Conservation (phyloP, 1,140 invertebrate genomes). For the Megalonaias nervosa region DNA sequence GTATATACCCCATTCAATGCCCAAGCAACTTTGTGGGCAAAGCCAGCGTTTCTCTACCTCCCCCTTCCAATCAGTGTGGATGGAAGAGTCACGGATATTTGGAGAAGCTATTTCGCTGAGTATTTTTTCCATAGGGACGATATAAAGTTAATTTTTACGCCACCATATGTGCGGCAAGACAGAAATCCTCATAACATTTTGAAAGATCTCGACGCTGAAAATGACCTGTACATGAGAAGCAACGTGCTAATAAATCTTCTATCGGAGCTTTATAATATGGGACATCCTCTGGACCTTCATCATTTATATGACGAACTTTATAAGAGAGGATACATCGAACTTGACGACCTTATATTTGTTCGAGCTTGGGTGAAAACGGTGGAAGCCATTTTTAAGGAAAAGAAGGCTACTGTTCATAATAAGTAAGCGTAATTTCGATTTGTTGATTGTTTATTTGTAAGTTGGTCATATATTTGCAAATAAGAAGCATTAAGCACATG, state of each 20-base stretch:
- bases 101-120: constrained; percentile 34
- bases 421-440: no score
- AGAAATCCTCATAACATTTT: constrained; percentile 19
- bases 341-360: no score
- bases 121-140: constrained; percentile 3
- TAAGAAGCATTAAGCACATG: no score
- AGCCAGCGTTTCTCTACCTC: constrained; percentile 12
- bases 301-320: no score
- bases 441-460: no score
- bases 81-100: constrained; percentile 33
- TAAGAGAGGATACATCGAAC: no score
- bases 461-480: no score
- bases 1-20: constrained; percentile 33
- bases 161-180: constrained; percentile 23
- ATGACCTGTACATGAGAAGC: neutral
- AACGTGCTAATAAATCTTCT: neutral
- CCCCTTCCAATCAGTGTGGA: constrained; percentile 22
- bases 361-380: no score
- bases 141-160: constrained; percentile 12
- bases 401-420: no score
- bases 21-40: constrained; percentile 22
- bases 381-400: no score
- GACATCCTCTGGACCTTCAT: no score
- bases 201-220: constrained; percentile 17
- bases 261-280: no score